phyloP scores from a whole-genome alignment of 2,888 invertebrate species.

The Halictus quadricinctus region DNA sequence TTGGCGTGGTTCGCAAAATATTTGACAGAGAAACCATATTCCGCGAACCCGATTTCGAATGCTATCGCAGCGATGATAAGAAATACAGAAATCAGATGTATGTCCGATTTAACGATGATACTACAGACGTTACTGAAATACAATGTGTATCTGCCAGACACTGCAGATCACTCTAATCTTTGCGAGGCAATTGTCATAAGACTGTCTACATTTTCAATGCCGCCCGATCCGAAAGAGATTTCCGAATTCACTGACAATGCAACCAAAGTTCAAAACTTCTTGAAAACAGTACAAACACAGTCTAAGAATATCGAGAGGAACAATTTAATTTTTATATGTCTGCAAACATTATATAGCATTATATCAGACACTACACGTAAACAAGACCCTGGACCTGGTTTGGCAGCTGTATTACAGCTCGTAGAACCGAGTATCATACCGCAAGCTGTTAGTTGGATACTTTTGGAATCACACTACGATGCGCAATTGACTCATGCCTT shows the following conservation, averaged over 20 bases:
- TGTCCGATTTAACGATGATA: conserved; percentile 68
- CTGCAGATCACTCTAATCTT: conserved; percentile 65
- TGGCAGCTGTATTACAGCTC: conserved; percentile 85
- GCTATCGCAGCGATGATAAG: conserved; percentile 73
- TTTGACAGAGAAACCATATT: conserved; percentile 64
- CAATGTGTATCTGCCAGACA: conserved; percentile 64
- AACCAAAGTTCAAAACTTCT: conserved; percentile 65
- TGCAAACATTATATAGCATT: conserved; percentile 85
- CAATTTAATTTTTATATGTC: conserved; percentile 84
- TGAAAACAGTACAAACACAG: conserved; percentile 63
- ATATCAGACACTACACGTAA: conserved; percentile 85
- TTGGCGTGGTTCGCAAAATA: conserved; percentile 75
- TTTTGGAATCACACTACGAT: conserved; percentile 82
- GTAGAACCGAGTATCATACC: conserved; percentile 81
- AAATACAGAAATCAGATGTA: conserved; percentile 61
- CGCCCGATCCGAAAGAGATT: conserved; percentile 57
- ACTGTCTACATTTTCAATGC: conserved; percentile 70
- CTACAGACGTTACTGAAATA: conserved; percentile 64
- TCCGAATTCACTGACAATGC: conserved; percentile 65
- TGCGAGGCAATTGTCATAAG: conserved; percentile 72
- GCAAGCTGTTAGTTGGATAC: conserved; percentile 82
- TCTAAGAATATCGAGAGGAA: conserved; percentile 69
- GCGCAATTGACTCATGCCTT: conserved; percentile 86
- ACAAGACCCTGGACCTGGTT: conserved; percentile 84
- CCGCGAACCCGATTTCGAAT: conserved; percentile 61